Evolutionary conservation across 2,113 vertebrate genomes (phyloP).

Genomic region (Mixornis gularis): DNA sequence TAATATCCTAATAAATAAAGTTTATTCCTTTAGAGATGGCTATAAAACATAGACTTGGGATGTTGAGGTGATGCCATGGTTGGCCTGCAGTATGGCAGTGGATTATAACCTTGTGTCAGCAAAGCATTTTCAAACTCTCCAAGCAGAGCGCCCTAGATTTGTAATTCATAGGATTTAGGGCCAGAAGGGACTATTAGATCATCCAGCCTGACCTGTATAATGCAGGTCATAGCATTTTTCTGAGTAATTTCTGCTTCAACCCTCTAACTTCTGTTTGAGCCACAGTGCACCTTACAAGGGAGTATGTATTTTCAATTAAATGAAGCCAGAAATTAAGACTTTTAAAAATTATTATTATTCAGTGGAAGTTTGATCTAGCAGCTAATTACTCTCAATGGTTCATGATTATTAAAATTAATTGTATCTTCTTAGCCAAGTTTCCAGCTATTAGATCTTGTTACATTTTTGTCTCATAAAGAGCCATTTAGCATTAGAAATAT

Average conservation of each 20-base stretch:
- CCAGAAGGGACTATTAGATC: neutral
- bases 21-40: neutral
- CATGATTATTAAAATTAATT: neutral
- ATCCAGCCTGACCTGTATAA: neutral
- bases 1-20: neutral
- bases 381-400: neutral
- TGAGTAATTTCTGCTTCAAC: neutral
- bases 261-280: neutral
- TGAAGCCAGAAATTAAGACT: neutral
- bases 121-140: neutral
- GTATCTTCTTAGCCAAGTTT: neutral
- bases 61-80: neutral
- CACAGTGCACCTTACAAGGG: neutral
- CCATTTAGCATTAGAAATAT: neutral
- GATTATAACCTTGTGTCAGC: neutral
- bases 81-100: neutral
- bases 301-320: neutral
- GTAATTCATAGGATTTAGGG: conserved; percentile 11
- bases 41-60: neutral
- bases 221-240: neutral
- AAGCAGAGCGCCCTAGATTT: neutral
- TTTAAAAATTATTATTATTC: neutral
- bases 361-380: neutral
- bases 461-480: neutral
- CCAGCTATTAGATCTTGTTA: neutral